A percentile compares a stretch with the other conserved stretches of the same genome.
phyloP scores from a whole-genome alignment of 2,797 vertebrate species.

The Cottoperca gobio region DNA sequence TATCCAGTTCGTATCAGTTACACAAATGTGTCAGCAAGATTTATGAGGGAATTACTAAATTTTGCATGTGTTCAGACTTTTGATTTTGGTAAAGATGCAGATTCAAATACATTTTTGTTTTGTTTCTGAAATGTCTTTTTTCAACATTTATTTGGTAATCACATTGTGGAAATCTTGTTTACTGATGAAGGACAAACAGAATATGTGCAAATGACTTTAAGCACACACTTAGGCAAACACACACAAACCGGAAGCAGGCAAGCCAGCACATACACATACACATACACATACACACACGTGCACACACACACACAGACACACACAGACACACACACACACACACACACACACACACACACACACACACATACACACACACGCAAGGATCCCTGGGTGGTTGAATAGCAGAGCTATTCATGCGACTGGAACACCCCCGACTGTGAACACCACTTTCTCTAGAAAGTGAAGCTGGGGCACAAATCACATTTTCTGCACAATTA shows the following conservation, averaged over 20 bases:
- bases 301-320: conserved; percentile 28
- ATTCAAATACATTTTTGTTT: conserved; percentile 21
- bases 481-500: conserved; percentile 91
- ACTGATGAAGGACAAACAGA: conserved; percentile 72
- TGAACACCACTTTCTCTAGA: conserved; percentile 84
- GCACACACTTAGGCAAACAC: conserved; percentile 48
- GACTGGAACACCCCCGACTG: conserved; percentile 80
- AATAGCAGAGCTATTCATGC: conserved; percentile 84
- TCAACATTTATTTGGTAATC: conserved; percentile 57
- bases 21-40: conserved; percentile 19
- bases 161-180: conserved; percentile 69
- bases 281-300: conserved; percentile 28
- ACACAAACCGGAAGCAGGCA: conserved; percentile 42
- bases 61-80: conserved; percentile 22
- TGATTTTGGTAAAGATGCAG: conserved; percentile 27
- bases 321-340: conserved; percentile 26
- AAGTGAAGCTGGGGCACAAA: conserved; percentile 87
- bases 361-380: conserved; percentile 37
- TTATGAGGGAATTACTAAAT: conserved; percentile 13
- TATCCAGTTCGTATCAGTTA: neutral
- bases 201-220: conserved; percentile 65
- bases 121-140: conserved; percentile 26
- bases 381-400: conserved; percentile 74
- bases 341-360: conserved; percentile 24
- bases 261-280: no score